phyloP scores from a whole-genome alignment of 2,797 vertebrate genomes.

The Ptychobarbus kaznakovi region DNA sequence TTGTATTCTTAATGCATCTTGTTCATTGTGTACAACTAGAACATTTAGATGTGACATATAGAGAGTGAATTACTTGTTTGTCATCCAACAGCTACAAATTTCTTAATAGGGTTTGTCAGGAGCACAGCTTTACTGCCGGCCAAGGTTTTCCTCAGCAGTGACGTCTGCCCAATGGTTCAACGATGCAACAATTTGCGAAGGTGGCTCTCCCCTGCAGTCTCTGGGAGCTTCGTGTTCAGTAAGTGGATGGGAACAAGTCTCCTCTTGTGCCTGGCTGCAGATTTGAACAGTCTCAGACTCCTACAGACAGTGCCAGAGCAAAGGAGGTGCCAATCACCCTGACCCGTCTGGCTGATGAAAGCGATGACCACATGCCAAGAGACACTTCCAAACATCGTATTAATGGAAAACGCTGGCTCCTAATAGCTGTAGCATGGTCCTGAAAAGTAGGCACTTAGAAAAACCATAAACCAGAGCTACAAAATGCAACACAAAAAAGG shows the following conservation, averaged over 20 bases:
- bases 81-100: constrained; percentile 14
- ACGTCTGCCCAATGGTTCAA: constrained; percentile 60
- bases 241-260: constrained; percentile 40
- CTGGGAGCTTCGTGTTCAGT: constrained; percentile 25
- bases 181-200: constrained; percentile 62
- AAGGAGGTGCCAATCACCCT: constrained; percentile 34
- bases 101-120: constrained; percentile 54
- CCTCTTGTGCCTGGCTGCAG: constrained; percentile 39
- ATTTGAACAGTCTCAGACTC: constrained; percentile 37
- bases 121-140: constrained; percentile 57
- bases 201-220: constrained; percentile 46
- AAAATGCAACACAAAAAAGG: constrained; percentile 20
- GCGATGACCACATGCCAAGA: constrained; percentile 33
- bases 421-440: not conserved
- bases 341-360: constrained; percentile 45
- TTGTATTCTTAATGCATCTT: not conserved
- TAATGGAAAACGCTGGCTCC: constrained; percentile 33
- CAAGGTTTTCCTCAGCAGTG: constrained; percentile 59
- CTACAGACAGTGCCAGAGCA: constrained; percentile 12
- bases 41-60: not conserved
- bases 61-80: constrained; percentile 9
- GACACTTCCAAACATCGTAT: constrained; percentile 31
- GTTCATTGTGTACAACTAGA: not conserved
- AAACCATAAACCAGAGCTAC: constrained; percentile 21
- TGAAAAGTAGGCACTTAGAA: constrained; percentile 24